Evolutionary conservation across 2,113 vertebrate species (phyloP).

Genomic region (Rhabdornis inornatus): DNA sequence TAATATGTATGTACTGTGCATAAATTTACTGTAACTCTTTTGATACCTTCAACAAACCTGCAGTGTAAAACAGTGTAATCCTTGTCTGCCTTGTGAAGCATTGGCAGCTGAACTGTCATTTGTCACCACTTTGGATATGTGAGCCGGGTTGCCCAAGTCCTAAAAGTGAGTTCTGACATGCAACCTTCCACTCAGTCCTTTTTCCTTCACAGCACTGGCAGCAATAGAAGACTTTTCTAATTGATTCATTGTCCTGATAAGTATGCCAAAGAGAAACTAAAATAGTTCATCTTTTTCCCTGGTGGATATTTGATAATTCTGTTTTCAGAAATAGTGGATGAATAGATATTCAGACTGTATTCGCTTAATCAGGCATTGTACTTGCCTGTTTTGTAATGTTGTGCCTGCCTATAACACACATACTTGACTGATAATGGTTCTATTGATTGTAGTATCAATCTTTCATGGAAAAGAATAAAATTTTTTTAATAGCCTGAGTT

Average conservation of each 20-base stretch:
- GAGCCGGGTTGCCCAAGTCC: neutral
- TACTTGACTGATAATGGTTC: slow-evolving; percentile 60
- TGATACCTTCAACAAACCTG: slow-evolving; percentile 30
- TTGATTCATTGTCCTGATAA: slow-evolving; percentile 30
- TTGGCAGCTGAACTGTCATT: neutral
- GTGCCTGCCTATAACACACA: slow-evolving; percentile 65
- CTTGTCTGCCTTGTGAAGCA: slow-evolving; percentile 36
- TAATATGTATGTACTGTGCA: slow-evolving; percentile 62
- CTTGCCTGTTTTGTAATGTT: slow-evolving; percentile 52
- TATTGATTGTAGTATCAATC: slow-evolving; percentile 57
- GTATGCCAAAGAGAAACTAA: slow-evolving; percentile 66
- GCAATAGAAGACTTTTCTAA: slow-evolving; percentile 41
- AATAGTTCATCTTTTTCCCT: slow-evolving; percentile 36
- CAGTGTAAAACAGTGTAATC: neutral
- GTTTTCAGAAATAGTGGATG: slow-evolving; percentile 45
- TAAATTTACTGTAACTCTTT: slow-evolving; percentile 57
- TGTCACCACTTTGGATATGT: neutral
- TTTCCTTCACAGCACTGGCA: slow-evolving; percentile 16
- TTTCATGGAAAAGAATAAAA: slow-evolving; percentile 25
- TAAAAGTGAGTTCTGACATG: neutral
- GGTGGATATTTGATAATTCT: slow-evolving; percentile 40
- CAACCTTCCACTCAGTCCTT: neutral
- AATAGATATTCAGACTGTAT: slow-evolving; percentile 45
- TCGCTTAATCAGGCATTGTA: slow-evolving; percentile 23
- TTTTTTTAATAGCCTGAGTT: slow-evolving; percentile 42